Evolutionary conservation across 2,888 invertebrate genomes (phyloP).

Genomic region (Arrhopalites spinosus): DNA sequence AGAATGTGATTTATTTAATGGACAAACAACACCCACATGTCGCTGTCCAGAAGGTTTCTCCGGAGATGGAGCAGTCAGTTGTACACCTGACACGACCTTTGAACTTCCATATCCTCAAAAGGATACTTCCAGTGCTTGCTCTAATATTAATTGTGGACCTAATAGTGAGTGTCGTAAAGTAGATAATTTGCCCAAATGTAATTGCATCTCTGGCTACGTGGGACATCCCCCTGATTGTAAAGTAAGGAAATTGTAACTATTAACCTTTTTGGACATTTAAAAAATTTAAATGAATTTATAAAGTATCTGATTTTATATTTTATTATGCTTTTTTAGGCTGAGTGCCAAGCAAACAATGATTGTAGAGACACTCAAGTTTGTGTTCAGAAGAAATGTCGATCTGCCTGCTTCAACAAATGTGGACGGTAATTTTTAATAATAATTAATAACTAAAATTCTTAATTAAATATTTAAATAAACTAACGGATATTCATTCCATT

Average conservation of each 20-base stretch:
- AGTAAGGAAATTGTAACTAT: background rate
- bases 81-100: slow-evolving; percentile 10
- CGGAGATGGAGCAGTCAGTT: slow-evolving; percentile 19
- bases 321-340: slow-evolving; percentile 25
- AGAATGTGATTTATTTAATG: slow-evolving; percentile 29
- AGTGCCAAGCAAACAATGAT: slow-evolving; percentile 56
- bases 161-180: slow-evolving; percentile 47
- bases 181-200: slow-evolving; percentile 43
- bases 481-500: too few relatives aligned
- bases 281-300: background rate
- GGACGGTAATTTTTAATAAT: too few relatives aligned
- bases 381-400: slow-evolving; percentile 57
- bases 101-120: background rate
- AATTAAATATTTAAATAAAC: too few relatives aligned
- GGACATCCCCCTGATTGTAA: slow-evolving; percentile 53
- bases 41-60: slow-evolving; percentile 24
- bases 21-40: slow-evolving; percentile 16
- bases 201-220: slow-evolving; percentile 46
- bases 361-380: slow-evolving; percentile 57
- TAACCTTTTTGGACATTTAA: background rate
- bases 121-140: slow-evolving; percentile 29
- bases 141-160: slow-evolving; percentile 43
- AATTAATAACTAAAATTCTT: too few relatives aligned
- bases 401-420: slow-evolving; percentile 57
- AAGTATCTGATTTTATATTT: background rate